A percentile compares a stretch with the other conserved stretches of the same genome.
Evolutionary conservation across 2,113 vertebrate species (phyloP).

Genomic region (Zingel zingel): DNA sequence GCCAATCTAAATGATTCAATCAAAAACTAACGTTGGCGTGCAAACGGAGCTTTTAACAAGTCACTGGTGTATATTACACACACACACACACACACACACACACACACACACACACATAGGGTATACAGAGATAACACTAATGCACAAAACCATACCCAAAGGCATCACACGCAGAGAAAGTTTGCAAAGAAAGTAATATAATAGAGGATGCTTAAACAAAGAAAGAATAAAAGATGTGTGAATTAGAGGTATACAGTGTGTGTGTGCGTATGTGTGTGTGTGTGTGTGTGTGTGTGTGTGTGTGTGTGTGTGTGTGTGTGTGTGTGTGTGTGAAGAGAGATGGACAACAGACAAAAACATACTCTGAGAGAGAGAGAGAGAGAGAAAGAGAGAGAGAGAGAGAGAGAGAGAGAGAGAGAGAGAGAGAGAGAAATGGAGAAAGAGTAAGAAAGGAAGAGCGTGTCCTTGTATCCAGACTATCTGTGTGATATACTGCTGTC

Average conservation of each 20-base stretch:
- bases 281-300: background rate
- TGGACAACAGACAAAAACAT: conserved; percentile 2
- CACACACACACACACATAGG: conserved; percentile 27
- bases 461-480: conserved; percentile 38
- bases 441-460: background rate
- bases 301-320: background rate
- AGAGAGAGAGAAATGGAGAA: background rate
- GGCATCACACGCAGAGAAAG: conserved; percentile 23
- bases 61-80: conserved; percentile 23
- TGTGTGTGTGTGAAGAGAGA: background rate
- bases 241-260: background rate
- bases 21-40: conserved; percentile 55
- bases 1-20: conserved; percentile 68
- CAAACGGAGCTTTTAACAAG: conserved; percentile 59
- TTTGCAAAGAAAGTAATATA: conserved; percentile 57
- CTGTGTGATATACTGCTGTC: conserved; percentile 58
- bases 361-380: background rate
- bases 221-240: background rate
- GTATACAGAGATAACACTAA: conserved; percentile 9
- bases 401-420: background rate
- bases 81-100: conserved; percentile 31
- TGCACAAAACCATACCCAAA: conserved; percentile 24
- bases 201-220: conserved; percentile 18
- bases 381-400: background rate
- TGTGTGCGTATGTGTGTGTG: background rate